These are phyloP conservation scores for Gambusia affinis DNA, from an alignment of 2,113 vertebrate genomes.

Conservation along the genomic window DNA sequence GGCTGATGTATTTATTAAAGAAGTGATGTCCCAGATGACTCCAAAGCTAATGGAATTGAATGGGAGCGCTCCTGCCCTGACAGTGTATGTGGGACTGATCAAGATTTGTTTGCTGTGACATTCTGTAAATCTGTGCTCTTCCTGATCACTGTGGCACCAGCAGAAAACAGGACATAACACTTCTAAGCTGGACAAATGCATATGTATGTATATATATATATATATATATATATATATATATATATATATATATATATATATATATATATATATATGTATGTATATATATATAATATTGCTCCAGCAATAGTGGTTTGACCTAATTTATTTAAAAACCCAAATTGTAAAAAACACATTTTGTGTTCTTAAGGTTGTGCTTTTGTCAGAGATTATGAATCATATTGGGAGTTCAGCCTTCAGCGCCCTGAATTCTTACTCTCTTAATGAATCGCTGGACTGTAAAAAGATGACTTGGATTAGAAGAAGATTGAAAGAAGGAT, in stretches of 20 bases:
- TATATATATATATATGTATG: no score
- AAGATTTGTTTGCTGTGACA: neutral
- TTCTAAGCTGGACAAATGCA: neutral
- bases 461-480: neutral
- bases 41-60: conserved; percentile 40
- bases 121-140: neutral
- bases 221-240: no score
- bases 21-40: conserved; percentile 8
- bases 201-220: no score
- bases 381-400: conserved; percentile 20
- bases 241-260: neutral
- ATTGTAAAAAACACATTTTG: neutral
- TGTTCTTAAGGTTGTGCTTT: conserved; percentile 33
- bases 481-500: neutral
- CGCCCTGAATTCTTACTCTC: neutral
- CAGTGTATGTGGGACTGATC: neutral
- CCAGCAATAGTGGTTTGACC: conserved; percentile 22
- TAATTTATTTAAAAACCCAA: neutral
- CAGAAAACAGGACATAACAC: conserved; percentile 25
- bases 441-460: conserved; percentile 11
- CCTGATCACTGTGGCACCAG: conserved; percentile 12
- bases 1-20: conserved; percentile 42
- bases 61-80: neutral
- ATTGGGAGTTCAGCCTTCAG: conserved; percentile 3
- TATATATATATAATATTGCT: conserved; percentile 13